Conservation (phyloP, 2,888 invertebrate genomes). For the Dasypogon diadema region DNA sequence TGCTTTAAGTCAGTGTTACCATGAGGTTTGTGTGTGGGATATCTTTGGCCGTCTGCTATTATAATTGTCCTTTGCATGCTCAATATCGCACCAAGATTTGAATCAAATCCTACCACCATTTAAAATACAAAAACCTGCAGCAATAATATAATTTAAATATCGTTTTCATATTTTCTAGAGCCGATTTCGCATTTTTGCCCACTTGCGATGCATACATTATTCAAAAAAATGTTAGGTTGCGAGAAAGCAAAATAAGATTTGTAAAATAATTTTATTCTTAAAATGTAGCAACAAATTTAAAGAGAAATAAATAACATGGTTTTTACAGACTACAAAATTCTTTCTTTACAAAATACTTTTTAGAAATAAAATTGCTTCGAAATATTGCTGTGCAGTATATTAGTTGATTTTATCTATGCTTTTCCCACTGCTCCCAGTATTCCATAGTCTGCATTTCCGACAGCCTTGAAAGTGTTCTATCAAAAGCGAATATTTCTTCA, state of each 20-base stretch:
- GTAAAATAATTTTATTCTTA: background rate
- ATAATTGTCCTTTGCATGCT: too few relatives aligned
- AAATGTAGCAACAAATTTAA: background rate
- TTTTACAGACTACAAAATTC: background rate
- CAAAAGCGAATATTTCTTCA: slow-evolving; percentile 97
- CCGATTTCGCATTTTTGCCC: too few relatives aligned
- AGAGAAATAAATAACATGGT: background rate
- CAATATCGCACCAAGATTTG: too few relatives aligned
- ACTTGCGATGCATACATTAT: too few relatives aligned
- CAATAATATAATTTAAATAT: too few relatives aligned
- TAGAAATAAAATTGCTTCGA: background rate
- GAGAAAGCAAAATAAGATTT: background rate
- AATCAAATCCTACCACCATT: too few relatives aligned
- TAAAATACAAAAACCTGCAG: too few relatives aligned
- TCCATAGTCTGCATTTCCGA: slow-evolving; percentile 96
- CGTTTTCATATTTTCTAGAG: too few relatives aligned
- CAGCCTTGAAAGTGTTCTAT: slow-evolving; percentile 91
- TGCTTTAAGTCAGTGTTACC: too few relatives aligned
- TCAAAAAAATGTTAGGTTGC: too few relatives aligned
- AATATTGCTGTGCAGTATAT: slow-evolving; percentile 11
- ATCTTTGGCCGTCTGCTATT: too few relatives aligned
- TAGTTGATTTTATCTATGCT: slow-evolving; percentile 63
- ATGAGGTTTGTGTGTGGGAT: too few relatives aligned
- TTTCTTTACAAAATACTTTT: background rate
- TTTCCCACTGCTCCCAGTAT: slow-evolving; percentile 91